Evolutionary conservation across 2,797 vertebrate genomes (phyloP).

Genomic region (Neostethus bicornis): DNA sequence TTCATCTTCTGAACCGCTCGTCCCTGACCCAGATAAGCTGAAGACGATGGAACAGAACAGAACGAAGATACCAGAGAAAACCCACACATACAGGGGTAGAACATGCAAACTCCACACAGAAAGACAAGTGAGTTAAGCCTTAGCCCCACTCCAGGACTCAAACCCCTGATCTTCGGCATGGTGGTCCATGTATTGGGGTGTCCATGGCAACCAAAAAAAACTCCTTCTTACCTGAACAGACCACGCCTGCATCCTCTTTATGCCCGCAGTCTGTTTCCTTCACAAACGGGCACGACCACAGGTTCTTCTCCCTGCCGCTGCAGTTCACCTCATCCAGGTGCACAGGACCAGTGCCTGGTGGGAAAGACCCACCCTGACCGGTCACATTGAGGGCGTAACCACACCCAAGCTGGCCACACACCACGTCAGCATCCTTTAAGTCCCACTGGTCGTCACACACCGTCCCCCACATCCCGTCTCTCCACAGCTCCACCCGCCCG

Average conservation of each 20-base stretch:
- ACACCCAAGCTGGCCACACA: slow-evolving; percentile 75
- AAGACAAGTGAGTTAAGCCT: too few species aligned
- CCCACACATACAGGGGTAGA: too few species aligned
- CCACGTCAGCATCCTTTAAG: slow-evolving; percentile 61
- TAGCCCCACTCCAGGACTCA: too few species aligned
- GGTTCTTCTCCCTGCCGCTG: slow-evolving; percentile 66
- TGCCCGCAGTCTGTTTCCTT: slow-evolving; percentile 74
- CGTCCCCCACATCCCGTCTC: slow-evolving; percentile 59
- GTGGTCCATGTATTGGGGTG: too few species aligned
- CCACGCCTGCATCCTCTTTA: slow-evolving; percentile 79
- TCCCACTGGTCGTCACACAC: slow-evolving; percentile 81
- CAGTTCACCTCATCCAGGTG: slow-evolving; percentile 77
- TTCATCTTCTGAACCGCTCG: too few species aligned
- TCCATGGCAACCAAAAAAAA: too few species aligned
- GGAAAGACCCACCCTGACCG: slow-evolving; percentile 62
- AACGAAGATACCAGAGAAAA: too few species aligned
- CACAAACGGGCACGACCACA: slow-evolving; percentile 68
- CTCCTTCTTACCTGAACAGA: slow-evolving; percentile 77
- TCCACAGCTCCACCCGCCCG: slow-evolving; percentile 78
- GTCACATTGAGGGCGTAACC: slow-evolving; percentile 69
- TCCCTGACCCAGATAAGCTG: too few species aligned
- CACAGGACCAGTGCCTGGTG: slow-evolving; percentile 63
- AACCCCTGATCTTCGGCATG: too few species aligned
- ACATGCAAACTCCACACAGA: too few species aligned
- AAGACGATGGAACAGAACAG: too few species aligned